Conservation (phyloP, 2,888 invertebrate genomes). For the Lacanobia oleracea region DNA sequence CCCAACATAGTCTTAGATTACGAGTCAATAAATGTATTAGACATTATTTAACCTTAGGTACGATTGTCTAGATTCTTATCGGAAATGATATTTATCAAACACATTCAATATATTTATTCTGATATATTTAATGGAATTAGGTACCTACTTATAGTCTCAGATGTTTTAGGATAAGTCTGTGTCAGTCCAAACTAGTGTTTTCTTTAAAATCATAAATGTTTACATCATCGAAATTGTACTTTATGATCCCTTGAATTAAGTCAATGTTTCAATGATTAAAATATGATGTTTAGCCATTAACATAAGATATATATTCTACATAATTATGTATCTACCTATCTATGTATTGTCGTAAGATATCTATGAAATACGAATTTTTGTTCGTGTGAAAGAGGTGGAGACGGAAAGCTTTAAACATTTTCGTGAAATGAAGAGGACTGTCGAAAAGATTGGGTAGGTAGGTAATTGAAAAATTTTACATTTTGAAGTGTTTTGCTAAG, state of each 20-base stretch:
- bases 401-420: slow-evolving; percentile 1
- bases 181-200: neutral
- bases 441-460: slow-evolving; percentile 1
- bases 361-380: neutral
- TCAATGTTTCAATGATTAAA: neutral
- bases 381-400: neutral
- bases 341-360: neutral
- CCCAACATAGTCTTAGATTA: neutral
- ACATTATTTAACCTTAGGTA: too few relatives aligned
- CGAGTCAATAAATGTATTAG: neutral
- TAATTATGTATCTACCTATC: neutral
- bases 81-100: neutral
- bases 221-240: neutral
- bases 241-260: neutral
- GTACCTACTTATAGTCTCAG: neutral
- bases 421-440: neutral
- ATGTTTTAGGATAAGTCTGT: neutral
- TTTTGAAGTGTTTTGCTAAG: neutral
- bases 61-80: neutral
- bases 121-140: neutral
- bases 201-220: neutral
- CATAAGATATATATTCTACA: neutral
- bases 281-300: slow-evolving; percentile 11
- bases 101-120: too few relatives aligned
- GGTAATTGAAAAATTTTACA: slow-evolving; percentile 6